phyloP scores from a whole-genome alignment of 2,888 invertebrate species.

The Andrena bucephala region DNA sequence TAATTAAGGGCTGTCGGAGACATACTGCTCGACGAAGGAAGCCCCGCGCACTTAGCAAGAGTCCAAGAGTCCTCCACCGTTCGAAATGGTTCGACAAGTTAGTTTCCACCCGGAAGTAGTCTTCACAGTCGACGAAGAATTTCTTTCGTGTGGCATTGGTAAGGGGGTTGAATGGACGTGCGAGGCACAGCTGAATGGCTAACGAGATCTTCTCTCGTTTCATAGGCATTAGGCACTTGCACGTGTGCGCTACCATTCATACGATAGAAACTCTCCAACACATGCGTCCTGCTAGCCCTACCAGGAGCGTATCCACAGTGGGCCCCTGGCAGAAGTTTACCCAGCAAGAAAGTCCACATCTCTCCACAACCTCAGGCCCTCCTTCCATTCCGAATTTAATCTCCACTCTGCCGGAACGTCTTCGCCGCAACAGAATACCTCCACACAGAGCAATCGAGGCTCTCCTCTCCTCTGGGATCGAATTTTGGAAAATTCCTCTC shows the following conservation, averaged over 20 bases:
- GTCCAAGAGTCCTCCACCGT: conserved; percentile 35
- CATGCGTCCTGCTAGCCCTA: conserved; percentile 23
- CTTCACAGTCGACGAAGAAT: conserved; percentile 54
- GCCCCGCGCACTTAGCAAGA: neutral
- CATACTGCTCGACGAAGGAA: neutral
- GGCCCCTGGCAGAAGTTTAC: neutral
- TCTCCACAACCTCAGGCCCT: too few relatives aligned
- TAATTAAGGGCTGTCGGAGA: neutral
- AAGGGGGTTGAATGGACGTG: conserved; percentile 76
- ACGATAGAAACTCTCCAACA: conserved; percentile 53
- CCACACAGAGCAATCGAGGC: too few relatives aligned
- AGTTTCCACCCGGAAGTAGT: conserved; percentile 70
- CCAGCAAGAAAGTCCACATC: neutral
- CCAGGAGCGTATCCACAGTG: conserved; percentile 49
- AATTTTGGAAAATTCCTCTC: neutral
- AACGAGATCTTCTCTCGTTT: conserved; percentile 77
- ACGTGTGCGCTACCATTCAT: conserved; percentile 55
- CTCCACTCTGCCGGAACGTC: too few relatives aligned
- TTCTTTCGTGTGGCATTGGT: conserved; percentile 57
- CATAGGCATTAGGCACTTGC: conserved; percentile 69
- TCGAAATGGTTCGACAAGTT: conserved; percentile 64
- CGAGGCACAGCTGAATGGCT: conserved; percentile 73
- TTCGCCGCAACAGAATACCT: too few relatives aligned
- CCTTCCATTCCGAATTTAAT: too few relatives aligned
- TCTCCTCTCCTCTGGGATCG: neutral